Percentiles rank a stretch among this genome's conserved stretches.
Conservation (phyloP, 2,888 invertebrate species). For the Agrochola circellaris region DNA sequence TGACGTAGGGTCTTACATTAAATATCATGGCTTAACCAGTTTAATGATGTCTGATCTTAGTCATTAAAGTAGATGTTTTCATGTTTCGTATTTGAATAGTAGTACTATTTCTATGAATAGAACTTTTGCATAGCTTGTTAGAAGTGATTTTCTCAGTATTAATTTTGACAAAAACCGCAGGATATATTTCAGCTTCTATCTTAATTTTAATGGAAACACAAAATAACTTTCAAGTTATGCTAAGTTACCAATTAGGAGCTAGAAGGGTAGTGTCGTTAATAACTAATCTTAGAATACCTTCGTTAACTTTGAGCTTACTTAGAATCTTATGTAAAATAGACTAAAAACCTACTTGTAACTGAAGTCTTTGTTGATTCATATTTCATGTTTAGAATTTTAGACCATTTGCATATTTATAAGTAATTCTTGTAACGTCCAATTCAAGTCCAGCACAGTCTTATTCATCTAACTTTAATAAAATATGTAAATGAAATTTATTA, state of each 20-base stretch:
- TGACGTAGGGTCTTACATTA: background rate
- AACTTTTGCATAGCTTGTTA: background rate
- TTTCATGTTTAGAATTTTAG: slow-evolving; percentile 19
- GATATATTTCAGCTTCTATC: slow-evolving; percentile 1
- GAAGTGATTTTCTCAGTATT: background rate
- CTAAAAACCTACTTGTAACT: slow-evolving; percentile 3
- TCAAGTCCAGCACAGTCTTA: background rate
- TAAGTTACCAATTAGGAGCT: slow-evolving; percentile 13
- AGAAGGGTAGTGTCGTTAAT: slow-evolving; percentile 18
- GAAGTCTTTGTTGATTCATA: slow-evolving; percentile 12
- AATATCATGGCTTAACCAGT: background rate
- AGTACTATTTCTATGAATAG: background rate
- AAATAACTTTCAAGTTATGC: slow-evolving; percentile 38
- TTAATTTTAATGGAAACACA: slow-evolving; percentile 32
- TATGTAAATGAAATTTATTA: background rate
- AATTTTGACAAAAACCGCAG: background rate
- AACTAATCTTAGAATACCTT: slow-evolving; percentile 27
- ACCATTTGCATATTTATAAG: slow-evolving; percentile 7
- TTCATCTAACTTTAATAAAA: background rate
- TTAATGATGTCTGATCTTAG: background rate
- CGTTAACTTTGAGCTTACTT: slow-evolving; percentile 4
- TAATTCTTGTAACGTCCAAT: background rate
- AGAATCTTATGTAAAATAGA: background rate
- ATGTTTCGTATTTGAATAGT: background rate
- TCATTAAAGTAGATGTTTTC: background rate